These are phyloP conservation scores for Gymnoscelis rufifasciata DNA, from an alignment of 2,888 invertebrate species.

Conservation along the genomic window DNA sequence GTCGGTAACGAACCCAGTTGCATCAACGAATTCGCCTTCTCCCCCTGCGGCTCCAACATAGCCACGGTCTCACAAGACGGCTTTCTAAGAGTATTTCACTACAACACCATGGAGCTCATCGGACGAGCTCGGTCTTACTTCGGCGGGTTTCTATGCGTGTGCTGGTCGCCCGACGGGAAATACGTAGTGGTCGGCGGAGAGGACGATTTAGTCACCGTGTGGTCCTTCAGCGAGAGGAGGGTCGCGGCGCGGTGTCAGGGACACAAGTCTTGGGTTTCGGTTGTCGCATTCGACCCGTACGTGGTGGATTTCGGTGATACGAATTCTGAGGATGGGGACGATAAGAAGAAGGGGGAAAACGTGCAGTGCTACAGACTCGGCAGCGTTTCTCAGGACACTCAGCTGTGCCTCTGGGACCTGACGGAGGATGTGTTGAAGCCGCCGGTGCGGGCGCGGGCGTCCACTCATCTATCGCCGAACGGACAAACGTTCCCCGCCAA, in stretches of 20 bases:
- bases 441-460: slow-evolving; percentile 76
- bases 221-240: slow-evolving; percentile 94
- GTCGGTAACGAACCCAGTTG: slow-evolving; percentile 88
- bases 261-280: slow-evolving; percentile 98
- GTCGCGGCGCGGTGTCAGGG: slow-evolving; percentile 99
- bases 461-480: slow-evolving; percentile 56
- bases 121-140: slow-evolving; percentile 98
- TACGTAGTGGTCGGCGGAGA: slow-evolving; percentile 98
- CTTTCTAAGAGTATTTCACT: slow-evolving; percentile 96
- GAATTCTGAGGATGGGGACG: slow-evolving; percentile 79
- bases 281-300: slow-evolving; percentile 95
- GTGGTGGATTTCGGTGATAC: slow-evolving; percentile 85
- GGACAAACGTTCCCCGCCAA: slow-evolving; percentile 36
- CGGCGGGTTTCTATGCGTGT: slow-evolving; percentile 97
- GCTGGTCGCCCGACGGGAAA: slow-evolving; percentile 98
- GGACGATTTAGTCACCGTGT: slow-evolving; percentile 98
- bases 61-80: slow-evolving; percentile 98
- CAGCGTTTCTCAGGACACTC: slow-evolving; percentile 98
- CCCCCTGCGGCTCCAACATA: slow-evolving; percentile 94
- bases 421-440: slow-evolving; percentile 95
- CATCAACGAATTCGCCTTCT: slow-evolving; percentile 98
- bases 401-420: slow-evolving; percentile 98
- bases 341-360: slow-evolving; percentile 22
- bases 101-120: slow-evolving; percentile 97
- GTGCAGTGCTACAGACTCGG: slow-evolving; percentile 89